A percentile compares a stretch with the other conserved stretches of the same genome.
Evolutionary conservation across 1,140 invertebrate genomes (phyloP).

Genomic region (Drosophila kepulauana): DNA sequence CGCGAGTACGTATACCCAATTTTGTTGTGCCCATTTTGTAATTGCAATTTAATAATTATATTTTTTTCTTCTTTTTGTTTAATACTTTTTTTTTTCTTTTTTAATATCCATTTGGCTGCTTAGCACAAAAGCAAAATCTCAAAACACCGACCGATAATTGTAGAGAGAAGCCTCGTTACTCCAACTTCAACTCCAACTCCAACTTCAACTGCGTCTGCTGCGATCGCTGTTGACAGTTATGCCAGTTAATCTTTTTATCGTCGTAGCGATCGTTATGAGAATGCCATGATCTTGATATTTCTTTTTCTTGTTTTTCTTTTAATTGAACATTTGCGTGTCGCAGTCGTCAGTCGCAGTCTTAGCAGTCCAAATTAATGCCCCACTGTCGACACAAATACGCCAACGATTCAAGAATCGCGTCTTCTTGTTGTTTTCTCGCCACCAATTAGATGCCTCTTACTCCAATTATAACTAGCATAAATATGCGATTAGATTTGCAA

Average conservation of each 20-base stretch:
- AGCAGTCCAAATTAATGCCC: constrained; percentile 18
- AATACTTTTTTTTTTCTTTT: constrained; percentile 10
- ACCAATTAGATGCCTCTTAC: background rate
- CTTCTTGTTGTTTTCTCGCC: background rate
- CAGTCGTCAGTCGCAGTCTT: constrained; percentile 17
- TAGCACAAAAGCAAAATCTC: constrained; percentile 15
- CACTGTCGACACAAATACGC: constrained; percentile 54
- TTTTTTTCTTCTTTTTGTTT: constrained; percentile 37
- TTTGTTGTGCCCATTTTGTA: constrained; percentile 43
- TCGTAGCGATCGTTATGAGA: constrained; percentile 8
- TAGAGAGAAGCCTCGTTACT: constrained; percentile 20
- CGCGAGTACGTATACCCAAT: constrained; percentile 44
- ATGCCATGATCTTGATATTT: constrained; percentile 20
- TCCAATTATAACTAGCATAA: background rate
- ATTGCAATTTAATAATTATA: constrained; percentile 73
- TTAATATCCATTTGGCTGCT: constrained; percentile 34
- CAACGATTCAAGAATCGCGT: constrained; percentile 10
- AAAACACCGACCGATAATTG: constrained; percentile 41
- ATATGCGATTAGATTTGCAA: no score
- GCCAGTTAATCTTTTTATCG: constrained; percentile 1
- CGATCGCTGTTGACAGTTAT: constrained; percentile 35
- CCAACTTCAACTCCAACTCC: no score
- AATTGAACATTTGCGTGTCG: constrained; percentile 74
- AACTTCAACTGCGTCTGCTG: background rate
- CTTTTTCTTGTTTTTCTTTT: constrained; percentile 62